phyloP scores from a whole-genome alignment of 2,888 invertebrate species.

The Palloptera scutellata region DNA sequence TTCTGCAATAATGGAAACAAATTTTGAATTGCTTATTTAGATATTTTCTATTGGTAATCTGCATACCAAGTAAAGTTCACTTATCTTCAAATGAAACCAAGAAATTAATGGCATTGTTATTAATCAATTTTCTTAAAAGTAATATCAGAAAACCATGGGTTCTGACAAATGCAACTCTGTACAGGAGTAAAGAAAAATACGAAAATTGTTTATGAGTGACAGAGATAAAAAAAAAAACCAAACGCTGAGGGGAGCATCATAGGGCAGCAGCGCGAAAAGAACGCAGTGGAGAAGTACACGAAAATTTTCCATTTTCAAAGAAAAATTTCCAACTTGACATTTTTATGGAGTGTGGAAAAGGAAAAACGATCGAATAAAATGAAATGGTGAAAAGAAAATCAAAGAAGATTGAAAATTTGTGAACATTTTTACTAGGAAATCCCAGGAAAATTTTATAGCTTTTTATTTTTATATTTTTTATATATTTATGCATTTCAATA shows the following conservation, averaged over 20 bases:
- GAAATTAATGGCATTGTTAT: too few species aligned
- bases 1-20: too few species aligned
- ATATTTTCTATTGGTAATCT: too few species aligned
- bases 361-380: background rate
- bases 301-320: slow-evolving; percentile 50
- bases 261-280: slow-evolving; percentile 28
- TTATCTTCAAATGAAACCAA: too few species aligned
- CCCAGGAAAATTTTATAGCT: background rate
- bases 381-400: background rate
- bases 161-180: slow-evolving; percentile 21
- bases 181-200: slow-evolving; percentile 1
- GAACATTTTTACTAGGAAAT: background rate
- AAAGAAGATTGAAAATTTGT: slow-evolving; percentile 4
- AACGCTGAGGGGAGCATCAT: slow-evolving; percentile 21
- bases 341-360: slow-evolving; percentile 16
- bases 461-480: too few species aligned
- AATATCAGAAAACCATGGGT: too few species aligned
- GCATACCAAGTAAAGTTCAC: too few species aligned
- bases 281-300: slow-evolving; percentile 34
- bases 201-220: slow-evolving; percentile 10
- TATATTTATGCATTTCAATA: too few species aligned
- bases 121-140: too few species aligned
- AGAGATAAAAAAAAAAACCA: background rate
- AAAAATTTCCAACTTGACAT: slow-evolving; percentile 37
- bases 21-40: too few species aligned